Conservation (phyloP, 2,888 invertebrate genomes). For the Polyommatus iphigenia region DNA sequence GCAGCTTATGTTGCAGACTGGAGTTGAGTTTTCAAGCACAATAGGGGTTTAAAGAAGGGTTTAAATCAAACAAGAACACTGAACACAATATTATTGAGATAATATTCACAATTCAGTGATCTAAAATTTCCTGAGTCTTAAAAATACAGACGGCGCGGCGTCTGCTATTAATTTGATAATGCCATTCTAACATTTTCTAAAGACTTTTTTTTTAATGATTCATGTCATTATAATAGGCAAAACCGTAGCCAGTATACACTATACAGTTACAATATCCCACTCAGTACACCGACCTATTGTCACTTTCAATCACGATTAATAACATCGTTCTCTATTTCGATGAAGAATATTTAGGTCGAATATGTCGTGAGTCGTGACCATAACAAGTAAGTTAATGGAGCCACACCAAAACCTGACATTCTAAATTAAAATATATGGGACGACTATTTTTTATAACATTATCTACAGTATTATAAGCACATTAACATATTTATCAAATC, state of each 20-base stretch:
- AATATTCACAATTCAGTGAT: not conserved
- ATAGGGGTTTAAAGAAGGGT: not conserved
- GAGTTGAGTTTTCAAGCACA: not conserved
- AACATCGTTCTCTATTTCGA: not conserved
- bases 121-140: too few species aligned
- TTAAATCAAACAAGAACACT: not conserved
- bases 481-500: slow-evolving; percentile 22
- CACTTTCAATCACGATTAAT: slow-evolving; percentile 29
- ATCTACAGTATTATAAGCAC: not conserved
- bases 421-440: slow-evolving; percentile 1
- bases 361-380: not conserved
- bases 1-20: not conserved
- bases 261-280: not conserved
- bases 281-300: slow-evolving; percentile 9
- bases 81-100: not conserved
- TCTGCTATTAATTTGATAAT: not conserved
- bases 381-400: not conserved
- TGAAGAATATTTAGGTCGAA: slow-evolving; percentile 29
- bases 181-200: not conserved
- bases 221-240: not conserved
- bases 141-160: too few species aligned
- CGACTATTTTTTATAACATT: slow-evolving; percentile 11
- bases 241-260: not conserved
- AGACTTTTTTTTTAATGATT: not conserved
- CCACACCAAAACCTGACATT: not conserved